Evolutionary conservation across 2,113 vertebrate species (phyloP).

Genomic region (Echinops telfairi): DNA sequence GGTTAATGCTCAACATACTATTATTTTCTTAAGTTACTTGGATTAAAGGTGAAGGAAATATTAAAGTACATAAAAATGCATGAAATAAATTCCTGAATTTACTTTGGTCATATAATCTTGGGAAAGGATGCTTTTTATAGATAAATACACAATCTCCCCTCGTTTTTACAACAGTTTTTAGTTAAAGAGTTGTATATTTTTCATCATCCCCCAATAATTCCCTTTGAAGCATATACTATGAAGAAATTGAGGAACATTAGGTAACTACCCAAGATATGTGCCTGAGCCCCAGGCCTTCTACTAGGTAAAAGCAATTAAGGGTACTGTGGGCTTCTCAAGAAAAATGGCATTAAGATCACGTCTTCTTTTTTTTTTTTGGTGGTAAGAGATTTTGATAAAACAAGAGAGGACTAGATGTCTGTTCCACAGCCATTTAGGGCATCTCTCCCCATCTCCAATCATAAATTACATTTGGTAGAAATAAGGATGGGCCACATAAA

Average conservation of each 20-base stretch:
- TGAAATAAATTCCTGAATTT: conserved; percentile 1
- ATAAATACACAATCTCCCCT: background rate
- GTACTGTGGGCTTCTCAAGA: background rate
- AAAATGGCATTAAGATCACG: background rate
- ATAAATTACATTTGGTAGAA: background rate
- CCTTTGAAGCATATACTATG: background rate
- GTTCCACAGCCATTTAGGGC: background rate
- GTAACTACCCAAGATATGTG: background rate
- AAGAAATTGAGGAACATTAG: background rate
- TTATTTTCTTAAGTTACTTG: conserved; percentile 37
- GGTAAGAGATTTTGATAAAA: conserved; percentile 38
- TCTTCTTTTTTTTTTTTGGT: background rate
- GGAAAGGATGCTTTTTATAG: conserved; percentile 21
- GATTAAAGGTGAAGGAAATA: conserved; percentile 51
- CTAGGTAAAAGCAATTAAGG: background rate
- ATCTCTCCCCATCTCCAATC: background rate
- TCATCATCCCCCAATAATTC: no score
- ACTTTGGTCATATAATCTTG: conserved; percentile 3
- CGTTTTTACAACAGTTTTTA: background rate
- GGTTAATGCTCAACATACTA: background rate
- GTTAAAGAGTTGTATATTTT: background rate
- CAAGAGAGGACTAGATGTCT: background rate
- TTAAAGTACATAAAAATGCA: conserved; percentile 6
- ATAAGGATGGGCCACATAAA: background rate
- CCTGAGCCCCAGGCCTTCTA: background rate